phyloP scores from a whole-genome alignment of 2,797 vertebrate species.

The Botia almorhae region DNA sequence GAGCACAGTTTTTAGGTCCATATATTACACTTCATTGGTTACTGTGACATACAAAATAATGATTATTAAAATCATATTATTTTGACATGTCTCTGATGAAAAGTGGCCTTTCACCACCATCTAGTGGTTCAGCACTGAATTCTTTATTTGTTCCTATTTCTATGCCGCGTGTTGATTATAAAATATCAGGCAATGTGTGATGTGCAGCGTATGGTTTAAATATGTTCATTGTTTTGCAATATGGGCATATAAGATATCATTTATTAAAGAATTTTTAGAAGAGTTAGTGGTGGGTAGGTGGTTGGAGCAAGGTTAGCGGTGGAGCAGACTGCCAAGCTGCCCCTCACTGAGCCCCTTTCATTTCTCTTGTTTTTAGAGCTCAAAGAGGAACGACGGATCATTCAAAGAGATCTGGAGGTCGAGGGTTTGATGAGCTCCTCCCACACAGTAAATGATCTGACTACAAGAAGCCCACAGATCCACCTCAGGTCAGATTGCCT shows the following conservation, averaged over 20 bases:
- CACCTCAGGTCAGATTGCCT: constrained; percentile 32
- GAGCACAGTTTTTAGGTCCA: background rate
- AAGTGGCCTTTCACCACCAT: constrained; percentile 65
- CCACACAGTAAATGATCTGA: background rate
- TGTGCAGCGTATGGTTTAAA: background rate
- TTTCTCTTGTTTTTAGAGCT: constrained; percentile 69
- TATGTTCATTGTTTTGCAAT: background rate
- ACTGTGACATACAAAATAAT: background rate
- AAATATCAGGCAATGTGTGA: background rate
- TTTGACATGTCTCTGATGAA: constrained; percentile 37
- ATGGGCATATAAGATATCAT: background rate
- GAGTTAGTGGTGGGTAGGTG: no score
- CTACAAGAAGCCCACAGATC: constrained; percentile 20
- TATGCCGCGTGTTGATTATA: background rate
- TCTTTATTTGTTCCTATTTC: background rate
- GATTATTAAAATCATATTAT: constrained; percentile 13
- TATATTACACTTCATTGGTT: background rate
- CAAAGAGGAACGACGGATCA: constrained; percentile 70
- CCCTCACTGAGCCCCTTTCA: background rate
- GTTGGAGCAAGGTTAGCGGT: background rate
- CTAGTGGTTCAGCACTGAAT: constrained; percentile 67
- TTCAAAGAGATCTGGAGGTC: constrained; percentile 70
- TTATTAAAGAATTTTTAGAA: background rate
- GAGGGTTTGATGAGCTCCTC: background rate
- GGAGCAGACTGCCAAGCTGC: background rate